A percentile compares a stretch with the other conserved stretches of the same genome.
These are phyloP conservation scores for Aphelenchoides fujianensis DNA, from an alignment of 1,140 invertebrate species.

Conservation along the genomic window DNA sequence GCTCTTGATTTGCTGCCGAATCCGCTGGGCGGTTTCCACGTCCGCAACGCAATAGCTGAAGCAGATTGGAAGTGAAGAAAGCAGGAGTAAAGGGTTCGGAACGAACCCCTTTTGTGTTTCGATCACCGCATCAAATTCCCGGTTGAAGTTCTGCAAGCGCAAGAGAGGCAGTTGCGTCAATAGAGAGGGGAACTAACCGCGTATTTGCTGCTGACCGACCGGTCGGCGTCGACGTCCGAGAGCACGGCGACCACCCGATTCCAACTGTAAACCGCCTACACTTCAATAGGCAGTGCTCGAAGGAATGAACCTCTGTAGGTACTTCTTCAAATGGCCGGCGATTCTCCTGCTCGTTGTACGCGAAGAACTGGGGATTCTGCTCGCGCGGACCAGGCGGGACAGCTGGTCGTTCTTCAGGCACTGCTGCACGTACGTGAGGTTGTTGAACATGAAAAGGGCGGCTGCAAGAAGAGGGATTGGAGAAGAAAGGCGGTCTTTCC, in stretches of 20 bases:
- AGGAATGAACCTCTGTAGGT: constrained; percentile 35
- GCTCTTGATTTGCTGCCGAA: constrained; percentile 41
- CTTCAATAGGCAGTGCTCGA: no score
- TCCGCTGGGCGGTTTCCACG: constrained; percentile 25
- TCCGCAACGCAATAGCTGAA: constrained; percentile 39
- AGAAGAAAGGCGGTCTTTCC: no score
- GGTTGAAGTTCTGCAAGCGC: constrained; percentile 52
- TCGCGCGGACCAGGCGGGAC: constrained; percentile 11
- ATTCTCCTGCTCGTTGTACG: constrained; percentile 41
- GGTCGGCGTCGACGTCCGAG: constrained; percentile 6
- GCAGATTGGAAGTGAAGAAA: no score
- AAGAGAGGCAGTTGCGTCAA: not conserved
- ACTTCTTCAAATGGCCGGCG: constrained; percentile 31
- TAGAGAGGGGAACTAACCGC: not conserved
- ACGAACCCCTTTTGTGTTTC: constrained; percentile 51
- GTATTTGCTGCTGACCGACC: constrained; percentile 3
- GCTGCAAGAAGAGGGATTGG: constrained; percentile 25
- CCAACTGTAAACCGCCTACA: constrained; percentile 30
- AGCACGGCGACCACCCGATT: constrained; percentile 29
- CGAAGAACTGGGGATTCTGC: constrained; percentile 25
- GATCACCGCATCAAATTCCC: constrained; percentile 45
- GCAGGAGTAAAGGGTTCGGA: no score
- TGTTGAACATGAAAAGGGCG: constrained; percentile 48
- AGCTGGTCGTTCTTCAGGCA: constrained; percentile 38
- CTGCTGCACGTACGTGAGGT: constrained; percentile 38